Conservation (phyloP, 2,888 invertebrate genomes). For the Metellina segmentata region DNA sequence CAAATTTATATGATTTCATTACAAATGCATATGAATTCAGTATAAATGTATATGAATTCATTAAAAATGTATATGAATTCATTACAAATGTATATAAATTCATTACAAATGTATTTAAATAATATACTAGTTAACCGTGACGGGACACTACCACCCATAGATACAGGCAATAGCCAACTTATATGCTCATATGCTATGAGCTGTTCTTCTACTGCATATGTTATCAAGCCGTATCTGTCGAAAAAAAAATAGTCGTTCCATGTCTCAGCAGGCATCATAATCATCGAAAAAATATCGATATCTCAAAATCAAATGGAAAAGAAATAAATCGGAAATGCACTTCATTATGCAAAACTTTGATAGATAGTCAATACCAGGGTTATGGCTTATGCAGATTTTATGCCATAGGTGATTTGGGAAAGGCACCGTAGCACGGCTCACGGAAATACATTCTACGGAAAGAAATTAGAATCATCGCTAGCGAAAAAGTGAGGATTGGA, state of each 20-base stretch:
- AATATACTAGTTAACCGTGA: too few relatives aligned
- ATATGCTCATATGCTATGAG: neutral
- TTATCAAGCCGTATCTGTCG: neutral
- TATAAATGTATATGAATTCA: too few relatives aligned
- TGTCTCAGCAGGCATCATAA: neutral
- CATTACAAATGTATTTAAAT: too few relatives aligned
- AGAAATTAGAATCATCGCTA: slow-evolving; percentile 31
- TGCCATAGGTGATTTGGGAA: slow-evolving; percentile 2
- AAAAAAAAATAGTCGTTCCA: neutral
- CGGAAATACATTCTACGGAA: neutral
- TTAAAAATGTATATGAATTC: too few relatives aligned
- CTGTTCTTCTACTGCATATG: neutral
- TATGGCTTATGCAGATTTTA: slow-evolving; percentile 44
- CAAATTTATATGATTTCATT: too few relatives aligned
- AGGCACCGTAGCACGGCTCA: neutral
- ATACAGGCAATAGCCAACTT: too few relatives aligned
- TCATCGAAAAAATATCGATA: slow-evolving; percentile 4
- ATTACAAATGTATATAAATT: too few relatives aligned
- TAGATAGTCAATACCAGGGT: slow-evolving; percentile 33
- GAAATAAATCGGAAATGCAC: slow-evolving; percentile 11
- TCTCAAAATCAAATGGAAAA: neutral
- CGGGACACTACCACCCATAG: too few relatives aligned
- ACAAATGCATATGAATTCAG: too few relatives aligned
- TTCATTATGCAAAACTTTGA: slow-evolving; percentile 25
- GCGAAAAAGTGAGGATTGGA: neutral